Percentiles rank a stretch among this genome's conserved stretches.
These are phyloP conservation scores for Cydia amplana DNA, from an alignment of 1,140 invertebrate species.

Conservation along the genomic window DNA sequence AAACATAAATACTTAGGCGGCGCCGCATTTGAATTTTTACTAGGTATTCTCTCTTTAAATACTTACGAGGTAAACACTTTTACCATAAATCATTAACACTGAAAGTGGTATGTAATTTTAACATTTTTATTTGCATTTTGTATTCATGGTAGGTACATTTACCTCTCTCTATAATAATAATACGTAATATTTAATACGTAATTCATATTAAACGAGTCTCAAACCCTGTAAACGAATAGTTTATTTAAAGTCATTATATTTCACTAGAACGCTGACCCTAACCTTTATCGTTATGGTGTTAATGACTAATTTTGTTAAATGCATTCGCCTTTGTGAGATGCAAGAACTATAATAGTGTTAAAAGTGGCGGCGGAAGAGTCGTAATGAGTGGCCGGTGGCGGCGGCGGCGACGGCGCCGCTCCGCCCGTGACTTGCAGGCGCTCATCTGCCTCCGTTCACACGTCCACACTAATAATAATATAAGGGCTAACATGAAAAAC, in stretches of 20 bases:
- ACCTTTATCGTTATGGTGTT: not conserved
- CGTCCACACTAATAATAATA: conserved; percentile 42
- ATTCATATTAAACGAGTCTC: too few relatives aligned
- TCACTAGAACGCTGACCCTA: not conserved
- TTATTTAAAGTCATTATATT: not conserved
- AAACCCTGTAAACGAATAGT: too few relatives aligned
- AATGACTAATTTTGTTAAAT: not conserved
- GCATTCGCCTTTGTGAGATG: not conserved
- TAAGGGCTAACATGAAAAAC: conserved; percentile 21
- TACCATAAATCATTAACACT: not conserved
- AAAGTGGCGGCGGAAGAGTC: conserved; percentile 55
- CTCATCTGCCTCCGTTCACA: conserved; percentile 53
- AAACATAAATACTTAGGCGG: not conserved
- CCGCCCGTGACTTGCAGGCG: conserved; percentile 62
- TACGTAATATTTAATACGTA: too few relatives aligned
- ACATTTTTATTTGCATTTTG: too few relatives aligned
- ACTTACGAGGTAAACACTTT: not conserved
- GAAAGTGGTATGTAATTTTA: not conserved
- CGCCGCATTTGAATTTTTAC: too few relatives aligned
- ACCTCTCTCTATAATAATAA: too few relatives aligned
- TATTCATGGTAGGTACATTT: too few relatives aligned
- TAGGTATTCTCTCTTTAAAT: not conserved
- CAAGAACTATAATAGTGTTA: conserved; percentile 35
- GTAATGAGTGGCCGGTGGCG: conserved; percentile 54
- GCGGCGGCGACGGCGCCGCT: conserved; percentile 53